Evolutionary conservation across 92 coral and sea anemone genomes (phyloP).

Genomic region (Epizoanthus stellaris): DNA sequence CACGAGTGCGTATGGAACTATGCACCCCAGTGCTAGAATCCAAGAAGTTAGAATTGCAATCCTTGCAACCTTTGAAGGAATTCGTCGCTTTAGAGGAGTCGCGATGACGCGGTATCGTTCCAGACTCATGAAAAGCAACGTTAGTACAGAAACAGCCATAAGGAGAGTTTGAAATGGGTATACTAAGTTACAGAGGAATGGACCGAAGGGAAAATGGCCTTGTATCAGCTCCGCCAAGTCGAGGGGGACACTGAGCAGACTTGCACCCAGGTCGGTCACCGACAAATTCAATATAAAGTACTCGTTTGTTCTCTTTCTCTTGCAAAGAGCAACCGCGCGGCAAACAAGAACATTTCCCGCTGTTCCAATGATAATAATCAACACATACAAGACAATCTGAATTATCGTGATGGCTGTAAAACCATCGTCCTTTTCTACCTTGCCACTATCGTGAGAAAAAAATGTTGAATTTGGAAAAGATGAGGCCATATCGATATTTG

Average conservation of each 20-base stretch:
- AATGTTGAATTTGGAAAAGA: no score
- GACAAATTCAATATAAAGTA: constrained; percentile 69
- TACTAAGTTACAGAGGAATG: constrained; percentile 62
- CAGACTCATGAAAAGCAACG: constrained; percentile 61
- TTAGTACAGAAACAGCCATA: constrained; percentile 73
- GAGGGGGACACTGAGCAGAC: constrained; percentile 66
- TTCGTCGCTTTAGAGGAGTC: constrained; percentile 70
- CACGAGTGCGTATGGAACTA: constrained; percentile 69
- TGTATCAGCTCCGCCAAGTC: constrained; percentile 67
- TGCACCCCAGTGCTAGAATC: constrained; percentile 61
- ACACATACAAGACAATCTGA: constrained; percentile 53
- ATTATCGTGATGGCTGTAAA: constrained; percentile 17
- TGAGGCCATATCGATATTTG: no score
- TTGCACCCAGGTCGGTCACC: constrained; percentile 71
- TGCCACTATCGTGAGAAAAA: no score
- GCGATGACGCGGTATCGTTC: constrained; percentile 77
- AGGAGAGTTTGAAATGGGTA: constrained; percentile 78
- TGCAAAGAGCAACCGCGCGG: constrained; percentile 51
- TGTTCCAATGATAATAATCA: constrained; percentile 54
- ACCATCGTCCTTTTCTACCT: no score
- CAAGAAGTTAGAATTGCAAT: constrained; percentile 60
- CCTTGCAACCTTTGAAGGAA: constrained; percentile 45
- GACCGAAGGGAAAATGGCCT: constrained; percentile 60
- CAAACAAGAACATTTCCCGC: constrained; percentile 66
- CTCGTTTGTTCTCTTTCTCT: constrained; percentile 57